phyloP scores from a whole-genome alignment of 2,113 vertebrate genomes.

The Zingel zingel region DNA sequence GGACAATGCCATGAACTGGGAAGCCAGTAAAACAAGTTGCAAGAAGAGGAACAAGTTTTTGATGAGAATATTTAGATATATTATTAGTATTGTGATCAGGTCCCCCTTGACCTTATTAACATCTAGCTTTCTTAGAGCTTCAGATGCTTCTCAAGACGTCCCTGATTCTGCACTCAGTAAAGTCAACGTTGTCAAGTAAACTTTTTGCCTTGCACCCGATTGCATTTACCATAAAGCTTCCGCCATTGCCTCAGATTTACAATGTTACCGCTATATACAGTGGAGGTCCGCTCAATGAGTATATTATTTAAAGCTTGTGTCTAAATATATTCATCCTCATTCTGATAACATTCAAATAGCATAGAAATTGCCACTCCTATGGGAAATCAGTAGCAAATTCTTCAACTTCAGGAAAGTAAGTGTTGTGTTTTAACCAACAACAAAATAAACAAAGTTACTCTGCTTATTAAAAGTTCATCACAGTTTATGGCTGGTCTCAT shows the following conservation, averaged over 20 bases:
- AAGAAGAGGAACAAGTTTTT: background rate
- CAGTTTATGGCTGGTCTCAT: constrained; percentile 16
- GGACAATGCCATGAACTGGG: background rate
- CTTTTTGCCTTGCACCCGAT: no score
- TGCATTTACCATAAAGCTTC: no score
- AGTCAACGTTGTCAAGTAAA: background rate
- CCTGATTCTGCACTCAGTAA: background rate
- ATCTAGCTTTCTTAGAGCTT: no score
- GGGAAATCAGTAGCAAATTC: background rate
- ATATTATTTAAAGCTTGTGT: background rate
- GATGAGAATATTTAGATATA: background rate
- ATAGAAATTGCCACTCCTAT: background rate
- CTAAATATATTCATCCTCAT: background rate
- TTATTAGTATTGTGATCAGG: constrained; percentile 7
- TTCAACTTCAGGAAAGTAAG: background rate
- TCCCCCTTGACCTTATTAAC: background rate
- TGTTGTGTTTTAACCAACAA: background rate
- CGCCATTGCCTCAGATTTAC: no score
- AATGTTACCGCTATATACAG: no score
- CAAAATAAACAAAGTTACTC: background rate
- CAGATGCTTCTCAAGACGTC: background rate
- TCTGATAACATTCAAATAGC: background rate
- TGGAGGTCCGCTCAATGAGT: background rate
- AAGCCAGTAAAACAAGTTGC: background rate
- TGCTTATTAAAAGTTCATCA: background rate